Percentiles rank a stretch among this genome's conserved stretches.
Conservation (phyloP, 2,113 vertebrate genomes). For the Axis porcinus region DNA sequence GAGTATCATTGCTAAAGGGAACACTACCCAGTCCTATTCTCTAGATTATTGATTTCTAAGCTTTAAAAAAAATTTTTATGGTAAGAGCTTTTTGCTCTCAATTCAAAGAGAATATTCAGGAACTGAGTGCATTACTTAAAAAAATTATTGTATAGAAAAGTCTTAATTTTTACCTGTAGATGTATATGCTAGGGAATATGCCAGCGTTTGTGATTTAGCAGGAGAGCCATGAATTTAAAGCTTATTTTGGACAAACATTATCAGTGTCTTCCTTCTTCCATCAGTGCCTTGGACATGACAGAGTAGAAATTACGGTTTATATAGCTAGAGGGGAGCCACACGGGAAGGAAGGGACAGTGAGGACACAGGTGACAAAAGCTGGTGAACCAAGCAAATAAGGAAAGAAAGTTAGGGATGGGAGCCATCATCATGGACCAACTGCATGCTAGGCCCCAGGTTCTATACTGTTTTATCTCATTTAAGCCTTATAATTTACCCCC, state of each 20-base stretch:
- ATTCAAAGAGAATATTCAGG: neutral
- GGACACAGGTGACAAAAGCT: neutral
- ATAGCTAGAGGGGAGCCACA: neutral
- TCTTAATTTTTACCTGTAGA: neutral
- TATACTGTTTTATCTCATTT: neutral
- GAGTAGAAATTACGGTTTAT: neutral
- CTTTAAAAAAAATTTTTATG: neutral
- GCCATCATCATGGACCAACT: accelerated
- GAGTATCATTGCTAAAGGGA: neutral
- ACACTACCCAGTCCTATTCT: neutral
- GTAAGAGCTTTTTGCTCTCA: neutral
- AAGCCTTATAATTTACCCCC: neutral
- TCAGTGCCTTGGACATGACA: neutral
- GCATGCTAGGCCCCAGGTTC: neutral
- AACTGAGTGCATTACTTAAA: neutral
- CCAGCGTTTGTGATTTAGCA: neutral
- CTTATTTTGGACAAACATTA: neutral
- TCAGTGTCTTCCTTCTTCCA: neutral
- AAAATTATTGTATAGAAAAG: neutral
- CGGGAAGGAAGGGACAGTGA: neutral
- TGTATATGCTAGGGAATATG: neutral
- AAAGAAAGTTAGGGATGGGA: neutral
- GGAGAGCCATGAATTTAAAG: neutral
- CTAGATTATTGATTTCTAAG: neutral
- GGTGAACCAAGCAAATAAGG: neutral